Conservation (phyloP, 2,797 vertebrate genomes). For the Phataginus tricuspis region DNA sequence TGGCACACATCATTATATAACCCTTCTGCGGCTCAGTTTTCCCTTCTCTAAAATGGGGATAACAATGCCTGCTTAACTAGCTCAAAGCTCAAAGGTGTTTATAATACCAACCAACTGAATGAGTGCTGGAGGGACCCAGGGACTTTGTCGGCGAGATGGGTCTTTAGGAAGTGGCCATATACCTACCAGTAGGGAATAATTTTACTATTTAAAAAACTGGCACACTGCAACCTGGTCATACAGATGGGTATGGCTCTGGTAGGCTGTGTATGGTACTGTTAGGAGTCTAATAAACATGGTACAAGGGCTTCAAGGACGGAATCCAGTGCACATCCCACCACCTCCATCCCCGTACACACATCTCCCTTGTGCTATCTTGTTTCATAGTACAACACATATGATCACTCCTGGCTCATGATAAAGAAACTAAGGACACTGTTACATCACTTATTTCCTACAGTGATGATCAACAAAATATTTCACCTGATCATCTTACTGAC, state of each 20-base stretch:
- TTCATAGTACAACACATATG: background rate
- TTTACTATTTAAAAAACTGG: background rate
- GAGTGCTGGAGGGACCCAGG: background rate
- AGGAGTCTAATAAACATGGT: background rate
- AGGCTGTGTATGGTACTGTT: background rate
- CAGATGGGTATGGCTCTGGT: background rate
- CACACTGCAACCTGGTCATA: too few relatives aligned
- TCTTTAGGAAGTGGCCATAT: background rate
- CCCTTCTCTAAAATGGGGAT: background rate
- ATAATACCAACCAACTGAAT: background rate
- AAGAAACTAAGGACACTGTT: background rate
- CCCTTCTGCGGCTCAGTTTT: constrained; percentile 35
- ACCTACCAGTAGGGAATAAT: background rate
- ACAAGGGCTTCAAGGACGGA: background rate
- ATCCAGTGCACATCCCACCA: fast-evolving
- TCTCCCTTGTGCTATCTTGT: background rate
- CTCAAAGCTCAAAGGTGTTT: background rate
- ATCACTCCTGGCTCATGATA: background rate
- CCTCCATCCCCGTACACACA: background rate
- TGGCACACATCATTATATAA: background rate
- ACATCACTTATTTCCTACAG: background rate
- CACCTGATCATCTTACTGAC: background rate
- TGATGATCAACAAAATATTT: background rate
- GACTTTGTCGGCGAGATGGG: background rate
- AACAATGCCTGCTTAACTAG: background rate